phyloP scores from a whole-genome alignment of 2,113 vertebrate species.

The Trematocara zebra region DNA sequence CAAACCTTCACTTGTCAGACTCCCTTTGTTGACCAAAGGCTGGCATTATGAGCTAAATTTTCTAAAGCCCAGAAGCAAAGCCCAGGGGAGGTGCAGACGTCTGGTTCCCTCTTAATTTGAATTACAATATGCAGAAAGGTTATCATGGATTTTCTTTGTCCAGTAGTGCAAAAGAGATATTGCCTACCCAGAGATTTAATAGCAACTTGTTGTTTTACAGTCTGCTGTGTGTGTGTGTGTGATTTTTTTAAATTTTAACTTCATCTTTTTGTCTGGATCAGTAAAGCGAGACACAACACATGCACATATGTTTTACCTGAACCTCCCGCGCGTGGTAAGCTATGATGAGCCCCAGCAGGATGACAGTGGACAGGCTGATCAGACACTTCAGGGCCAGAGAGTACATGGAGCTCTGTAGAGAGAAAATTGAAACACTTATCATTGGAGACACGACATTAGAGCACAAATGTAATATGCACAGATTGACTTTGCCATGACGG shows the following conservation, averaged over 20 bases:
- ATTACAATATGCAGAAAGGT: background rate
- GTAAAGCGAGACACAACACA: background rate
- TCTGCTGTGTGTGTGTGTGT: background rate
- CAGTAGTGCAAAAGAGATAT: background rate
- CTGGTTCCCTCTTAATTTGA: background rate
- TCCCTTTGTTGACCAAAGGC: background rate
- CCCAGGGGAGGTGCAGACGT: background rate
- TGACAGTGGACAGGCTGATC: conserved; percentile 94
- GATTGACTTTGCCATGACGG: background rate
- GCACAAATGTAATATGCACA: background rate
- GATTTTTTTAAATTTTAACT: background rate
- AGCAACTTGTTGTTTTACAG: background rate
- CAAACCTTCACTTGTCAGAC: background rate
- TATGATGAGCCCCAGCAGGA: conserved; percentile 91
- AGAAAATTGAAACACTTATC: conserved; percentile 6
- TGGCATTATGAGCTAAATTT: background rate
- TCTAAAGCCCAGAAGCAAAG: background rate
- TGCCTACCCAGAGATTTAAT: background rate
- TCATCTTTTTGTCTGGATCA: background rate
- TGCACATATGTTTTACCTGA: conserved; percentile 77
- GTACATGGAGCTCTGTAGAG: conserved; percentile 83
- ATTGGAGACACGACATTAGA: background rate
- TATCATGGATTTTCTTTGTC: background rate
- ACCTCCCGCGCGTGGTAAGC: conserved; percentile 95
- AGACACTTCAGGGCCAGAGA: conserved; percentile 95